These are phyloP conservation scores for Proteles cristata DNA, from an alignment of 2,113 vertebrate species.

Conservation along the genomic window DNA sequence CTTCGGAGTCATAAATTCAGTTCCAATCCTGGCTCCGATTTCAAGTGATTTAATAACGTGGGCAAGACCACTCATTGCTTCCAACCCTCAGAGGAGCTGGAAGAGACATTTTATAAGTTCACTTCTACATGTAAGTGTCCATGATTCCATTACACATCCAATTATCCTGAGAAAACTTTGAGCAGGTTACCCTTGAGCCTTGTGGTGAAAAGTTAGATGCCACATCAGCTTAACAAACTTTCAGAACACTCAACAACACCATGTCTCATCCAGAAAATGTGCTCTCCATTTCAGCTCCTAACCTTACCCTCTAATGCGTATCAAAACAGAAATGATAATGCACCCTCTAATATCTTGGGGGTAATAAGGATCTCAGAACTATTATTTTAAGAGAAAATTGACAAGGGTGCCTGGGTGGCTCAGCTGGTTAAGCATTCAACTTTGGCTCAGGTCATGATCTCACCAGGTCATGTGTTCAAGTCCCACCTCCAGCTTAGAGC, in stretches of 20 bases:
- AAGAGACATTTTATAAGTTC: background rate
- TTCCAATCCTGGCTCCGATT: background rate
- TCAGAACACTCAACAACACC: background rate
- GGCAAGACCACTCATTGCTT: background rate
- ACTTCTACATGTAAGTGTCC: background rate
- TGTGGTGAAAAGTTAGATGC: background rate
- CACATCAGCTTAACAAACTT: background rate
- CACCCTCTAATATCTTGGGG: background rate
- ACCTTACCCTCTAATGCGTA: background rate
- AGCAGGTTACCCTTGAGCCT: background rate
- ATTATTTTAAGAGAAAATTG: constrained; percentile 26
- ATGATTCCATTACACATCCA: constrained; percentile 12
- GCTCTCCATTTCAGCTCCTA: background rate
- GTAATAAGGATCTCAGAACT: background rate
- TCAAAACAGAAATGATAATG: constrained; percentile 30
- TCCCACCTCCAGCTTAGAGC: too few relatives aligned
- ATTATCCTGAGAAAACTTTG: background rate
- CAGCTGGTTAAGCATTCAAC: too few relatives aligned
- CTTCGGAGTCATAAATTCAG: background rate
- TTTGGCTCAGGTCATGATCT: too few relatives aligned
- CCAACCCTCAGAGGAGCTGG: background rate
- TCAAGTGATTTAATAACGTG: background rate
- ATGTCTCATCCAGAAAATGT: background rate
- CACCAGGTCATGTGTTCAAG: too few relatives aligned
- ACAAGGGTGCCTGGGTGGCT: too few relatives aligned